These are phyloP conservation scores for Dendroctonus ponderosae DNA, from an alignment of 1,140 invertebrate species.

Conservation along the genomic window DNA sequence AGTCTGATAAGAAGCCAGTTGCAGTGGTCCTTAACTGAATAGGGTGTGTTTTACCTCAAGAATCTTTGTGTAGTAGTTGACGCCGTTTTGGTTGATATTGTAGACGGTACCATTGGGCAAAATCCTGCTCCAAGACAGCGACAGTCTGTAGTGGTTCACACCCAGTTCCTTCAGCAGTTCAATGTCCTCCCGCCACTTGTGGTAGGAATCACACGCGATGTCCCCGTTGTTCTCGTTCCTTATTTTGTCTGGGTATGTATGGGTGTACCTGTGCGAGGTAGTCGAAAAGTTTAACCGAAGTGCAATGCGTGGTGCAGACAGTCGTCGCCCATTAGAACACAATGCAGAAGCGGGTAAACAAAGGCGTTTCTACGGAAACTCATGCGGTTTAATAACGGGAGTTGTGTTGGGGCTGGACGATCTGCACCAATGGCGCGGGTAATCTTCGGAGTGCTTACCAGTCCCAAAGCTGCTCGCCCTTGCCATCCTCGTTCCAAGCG, in stretches of 20 bases:
- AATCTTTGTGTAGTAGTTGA: slow-evolving; percentile 64
- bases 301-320: not conserved
- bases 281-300: too few species aligned
- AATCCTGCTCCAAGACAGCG: slow-evolving; percentile 59
- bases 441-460: slow-evolving; percentile 33
- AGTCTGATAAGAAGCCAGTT: slow-evolving; percentile 47
- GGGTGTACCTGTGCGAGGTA: slow-evolving; percentile 48
- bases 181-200: slow-evolving; percentile 59
- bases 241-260: slow-evolving; percentile 55
- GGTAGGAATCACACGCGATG: slow-evolving; percentile 60
- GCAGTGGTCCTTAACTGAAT: not conserved
- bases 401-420: slow-evolving; percentile 36
- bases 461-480: slow-evolving; percentile 57
- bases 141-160: slow-evolving; percentile 58
- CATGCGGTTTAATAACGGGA: not conserved
- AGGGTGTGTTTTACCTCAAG: slow-evolving; percentile 45
- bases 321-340: not conserved
- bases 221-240: slow-evolving; percentile 57
- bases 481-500: slow-evolving; percentile 57
- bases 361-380: not conserved
- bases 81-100: slow-evolving; percentile 59
- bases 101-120: slow-evolving; percentile 46
- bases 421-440: slow-evolving; percentile 40
- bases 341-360: not conserved
- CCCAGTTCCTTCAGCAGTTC: slow-evolving; percentile 52